Percentiles rank a stretch among this genome's conserved stretches.
phyloP scores from a whole-genome alignment of 2,888 invertebrate species.

The Heliconius erato region DNA sequence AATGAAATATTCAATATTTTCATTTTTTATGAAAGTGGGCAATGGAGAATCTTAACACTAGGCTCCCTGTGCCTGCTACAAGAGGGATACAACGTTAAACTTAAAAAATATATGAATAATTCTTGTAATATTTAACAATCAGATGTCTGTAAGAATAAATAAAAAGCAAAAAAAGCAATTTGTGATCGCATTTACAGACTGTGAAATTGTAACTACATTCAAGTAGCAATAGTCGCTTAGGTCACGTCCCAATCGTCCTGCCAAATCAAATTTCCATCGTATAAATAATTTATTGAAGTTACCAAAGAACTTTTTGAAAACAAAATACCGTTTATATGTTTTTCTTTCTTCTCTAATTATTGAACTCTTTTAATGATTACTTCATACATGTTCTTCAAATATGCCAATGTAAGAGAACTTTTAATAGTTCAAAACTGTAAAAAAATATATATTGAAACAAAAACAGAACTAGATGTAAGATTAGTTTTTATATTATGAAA shows the following conservation, averaged over 20 bases:
- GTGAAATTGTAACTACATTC: conserved; percentile 19
- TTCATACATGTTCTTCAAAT: background rate
- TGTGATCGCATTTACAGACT: background rate
- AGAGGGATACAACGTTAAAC: too few species aligned
- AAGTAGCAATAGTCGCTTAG: conserved; percentile 18
- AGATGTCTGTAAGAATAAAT: background rate
- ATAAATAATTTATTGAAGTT: conserved; percentile 36
- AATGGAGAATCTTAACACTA: too few species aligned
- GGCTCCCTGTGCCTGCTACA: too few species aligned
- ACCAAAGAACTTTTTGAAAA: conserved; percentile 7
- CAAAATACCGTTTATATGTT: background rate
- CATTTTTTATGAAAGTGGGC: too few species aligned
- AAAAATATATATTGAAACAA: too few species aligned
- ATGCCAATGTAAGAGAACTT: background rate
- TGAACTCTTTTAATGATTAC: background rate
- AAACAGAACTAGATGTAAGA: background rate
- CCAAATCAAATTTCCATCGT: conserved; percentile 40
- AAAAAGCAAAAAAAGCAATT: background rate
- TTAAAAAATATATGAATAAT: too few species aligned
- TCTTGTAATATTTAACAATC: too few species aligned
- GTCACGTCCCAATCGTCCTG: conserved; percentile 37
- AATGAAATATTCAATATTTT: too few species aligned
- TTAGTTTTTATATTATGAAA: background rate
- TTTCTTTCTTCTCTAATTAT: background rate
- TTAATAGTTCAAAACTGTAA: too few species aligned